A percentile compares a stretch with the other conserved stretches of the same genome.
phyloP scores from a whole-genome alignment of 2,888 invertebrate species.

The Ephialtes manifestator region DNA sequence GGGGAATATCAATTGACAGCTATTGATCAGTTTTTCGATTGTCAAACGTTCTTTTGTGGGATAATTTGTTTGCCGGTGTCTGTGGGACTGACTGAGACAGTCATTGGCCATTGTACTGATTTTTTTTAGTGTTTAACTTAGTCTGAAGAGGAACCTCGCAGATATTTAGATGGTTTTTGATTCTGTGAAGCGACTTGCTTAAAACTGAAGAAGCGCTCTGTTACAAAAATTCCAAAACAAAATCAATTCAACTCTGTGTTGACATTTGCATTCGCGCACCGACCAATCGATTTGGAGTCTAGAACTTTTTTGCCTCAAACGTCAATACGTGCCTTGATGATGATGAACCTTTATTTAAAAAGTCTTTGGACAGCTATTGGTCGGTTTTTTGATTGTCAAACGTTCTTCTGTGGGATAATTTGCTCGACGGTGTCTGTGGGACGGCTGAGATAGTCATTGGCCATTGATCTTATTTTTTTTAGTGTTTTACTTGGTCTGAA shows the following conservation, averaged over 20 bases:
- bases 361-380: background rate
- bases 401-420: background rate
- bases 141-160: background rate
- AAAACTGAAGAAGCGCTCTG: background rate
- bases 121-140: slow-evolving; percentile 13
- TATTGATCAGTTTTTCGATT: slow-evolving; percentile 2
- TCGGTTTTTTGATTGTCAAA: slow-evolving; percentile 3
- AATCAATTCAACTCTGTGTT: slow-evolving; percentile 39
- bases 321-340: background rate
- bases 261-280: background rate
- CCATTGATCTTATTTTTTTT: background rate
- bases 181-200: too few species aligned
- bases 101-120: background rate
- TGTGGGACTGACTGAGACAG: background rate
- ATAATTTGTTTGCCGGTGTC: background rate
- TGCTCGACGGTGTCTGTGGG: slow-evolving; percentile 4
- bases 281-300: background rate
- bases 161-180: slow-evolving; percentile 1
- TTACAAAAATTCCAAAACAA: slow-evolving; percentile 30
- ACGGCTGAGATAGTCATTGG: background rate
- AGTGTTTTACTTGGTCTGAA: slow-evolving; percentile 8
- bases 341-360: background rate
- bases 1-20: background rate
- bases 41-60: background rate
- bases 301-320: background rate